phyloP scores from a whole-genome alignment of 2,113 vertebrate species.

The Grantiella picta region DNA sequence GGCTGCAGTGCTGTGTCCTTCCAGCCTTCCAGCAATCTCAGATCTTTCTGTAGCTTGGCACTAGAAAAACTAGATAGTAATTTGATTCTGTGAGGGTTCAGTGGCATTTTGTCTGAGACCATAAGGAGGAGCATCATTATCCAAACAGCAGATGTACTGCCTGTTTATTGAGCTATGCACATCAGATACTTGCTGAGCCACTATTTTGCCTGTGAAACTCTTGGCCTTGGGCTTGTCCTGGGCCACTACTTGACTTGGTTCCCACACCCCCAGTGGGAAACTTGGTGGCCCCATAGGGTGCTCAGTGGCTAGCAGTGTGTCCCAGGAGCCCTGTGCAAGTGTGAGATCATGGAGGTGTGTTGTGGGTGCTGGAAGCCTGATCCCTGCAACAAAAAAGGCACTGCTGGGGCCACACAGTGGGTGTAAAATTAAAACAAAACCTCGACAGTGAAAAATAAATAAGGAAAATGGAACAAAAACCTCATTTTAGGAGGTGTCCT shows the following conservation, averaged over 20 bases:
- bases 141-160: neutral
- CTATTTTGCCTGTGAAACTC: neutral
- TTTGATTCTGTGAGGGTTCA: neutral
- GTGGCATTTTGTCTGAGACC: neutral
- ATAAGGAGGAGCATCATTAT: neutral
- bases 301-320: rapidly evolving
- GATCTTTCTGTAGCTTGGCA: neutral
- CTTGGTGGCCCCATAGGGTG: neutral
- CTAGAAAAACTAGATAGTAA: neutral
- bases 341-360: rapidly evolving
- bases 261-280: rapidly evolving
- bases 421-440: neutral
- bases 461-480: neutral
- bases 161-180: neutral
- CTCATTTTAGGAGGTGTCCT: neutral
- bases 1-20: neutral
- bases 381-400: neutral
- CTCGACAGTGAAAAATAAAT: neutral
- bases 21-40: neutral
- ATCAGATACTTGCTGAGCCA: neutral
- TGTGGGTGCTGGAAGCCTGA: neutral
- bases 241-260: neutral
- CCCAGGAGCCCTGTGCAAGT: neutral
- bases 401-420: neutral
- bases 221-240: neutral